phyloP scores from a whole-genome alignment of 2,888 invertebrate genomes.

The Lypha dubia region DNA sequence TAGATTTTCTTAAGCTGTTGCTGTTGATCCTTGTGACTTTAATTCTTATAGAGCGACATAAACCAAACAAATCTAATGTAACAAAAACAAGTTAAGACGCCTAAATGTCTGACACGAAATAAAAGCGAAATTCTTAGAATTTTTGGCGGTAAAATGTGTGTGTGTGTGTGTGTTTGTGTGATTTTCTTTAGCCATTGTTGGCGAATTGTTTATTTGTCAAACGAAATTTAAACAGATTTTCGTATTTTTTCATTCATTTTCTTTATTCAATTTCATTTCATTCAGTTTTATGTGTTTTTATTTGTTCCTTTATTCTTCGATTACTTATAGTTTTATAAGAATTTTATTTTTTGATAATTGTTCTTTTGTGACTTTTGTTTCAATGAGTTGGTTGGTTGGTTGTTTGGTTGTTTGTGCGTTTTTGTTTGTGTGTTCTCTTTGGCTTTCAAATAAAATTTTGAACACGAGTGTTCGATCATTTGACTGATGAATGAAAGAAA shows the following conservation, averaged over 20 bases:
- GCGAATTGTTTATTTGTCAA: slow-evolving; percentile 64
- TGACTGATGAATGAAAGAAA: slow-evolving; percentile 61
- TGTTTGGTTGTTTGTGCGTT: too few relatives aligned
- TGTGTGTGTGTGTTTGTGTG: too few relatives aligned
- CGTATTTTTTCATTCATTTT: slow-evolving; percentile 8
- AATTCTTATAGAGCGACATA: slow-evolving; percentile 34
- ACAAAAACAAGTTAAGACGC: slow-evolving; percentile 38
- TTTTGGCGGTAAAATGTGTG: slow-evolving; percentile 69
- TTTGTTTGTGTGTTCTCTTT: not conserved
- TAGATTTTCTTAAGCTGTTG: slow-evolving; percentile 54
- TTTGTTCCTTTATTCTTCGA: slow-evolving; percentile 21
- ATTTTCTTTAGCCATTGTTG: slow-evolving; percentile 36
- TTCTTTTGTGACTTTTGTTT: slow-evolving; percentile 72
- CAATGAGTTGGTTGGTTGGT: slow-evolving; percentile 43
- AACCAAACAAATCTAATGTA: not conserved
- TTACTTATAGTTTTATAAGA: slow-evolving; percentile 61
- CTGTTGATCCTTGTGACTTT: slow-evolving; percentile 67
- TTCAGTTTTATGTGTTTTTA: slow-evolving; percentile 17
- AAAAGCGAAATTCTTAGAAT: slow-evolving; percentile 47
- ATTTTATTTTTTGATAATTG: slow-evolving; percentile 70
- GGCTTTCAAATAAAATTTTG: slow-evolving; percentile 15
- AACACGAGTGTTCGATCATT: slow-evolving; percentile 69
- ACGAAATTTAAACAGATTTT: slow-evolving; percentile 54
- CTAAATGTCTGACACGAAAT: slow-evolving; percentile 35
- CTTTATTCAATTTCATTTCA: not conserved